phyloP scores from a whole-genome alignment of 2,797 vertebrate genomes.

The Peromyscus aztecus region DNA sequence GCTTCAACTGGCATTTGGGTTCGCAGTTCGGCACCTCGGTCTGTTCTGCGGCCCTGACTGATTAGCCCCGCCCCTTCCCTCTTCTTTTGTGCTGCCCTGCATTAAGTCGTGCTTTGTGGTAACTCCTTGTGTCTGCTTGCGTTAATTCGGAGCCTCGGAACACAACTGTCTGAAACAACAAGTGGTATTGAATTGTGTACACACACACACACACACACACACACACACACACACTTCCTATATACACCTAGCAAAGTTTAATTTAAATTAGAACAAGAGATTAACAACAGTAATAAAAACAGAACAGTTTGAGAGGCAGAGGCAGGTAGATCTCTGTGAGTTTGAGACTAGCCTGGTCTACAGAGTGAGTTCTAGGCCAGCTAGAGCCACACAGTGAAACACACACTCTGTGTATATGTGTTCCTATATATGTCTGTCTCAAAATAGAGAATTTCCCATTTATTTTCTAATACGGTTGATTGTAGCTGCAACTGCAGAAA shows the following conservation, averaged over 20 bases:
- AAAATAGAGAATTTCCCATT: not conserved
- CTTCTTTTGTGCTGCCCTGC: not conserved
- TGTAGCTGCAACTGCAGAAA: not conserved
- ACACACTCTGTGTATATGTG: not conserved
- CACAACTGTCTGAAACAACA: not conserved
- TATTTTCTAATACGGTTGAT: not conserved
- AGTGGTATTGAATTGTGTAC: not conserved
- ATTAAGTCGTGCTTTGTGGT: not conserved
- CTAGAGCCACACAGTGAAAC: not conserved
- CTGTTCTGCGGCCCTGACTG: not conserved
- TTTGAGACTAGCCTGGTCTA: not conserved
- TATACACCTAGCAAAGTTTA: not conserved
- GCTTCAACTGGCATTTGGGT: not conserved
- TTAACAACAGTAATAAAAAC: slow-evolving; percentile 12
- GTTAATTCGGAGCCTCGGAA: not conserved
- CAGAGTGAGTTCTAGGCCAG: not conserved
- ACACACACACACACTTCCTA: not conserved
- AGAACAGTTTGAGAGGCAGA: not conserved
- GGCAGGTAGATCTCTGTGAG: not conserved
- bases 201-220: not conserved
- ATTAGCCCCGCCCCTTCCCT: not conserved
- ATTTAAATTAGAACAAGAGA: slow-evolving; percentile 16
- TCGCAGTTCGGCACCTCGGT: not conserved
- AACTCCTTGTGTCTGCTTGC: not conserved
- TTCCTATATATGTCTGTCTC: not conserved